phyloP scores from a whole-genome alignment of 2,113 vertebrate genomes.

The Psilopsiagon aymara region DNA sequence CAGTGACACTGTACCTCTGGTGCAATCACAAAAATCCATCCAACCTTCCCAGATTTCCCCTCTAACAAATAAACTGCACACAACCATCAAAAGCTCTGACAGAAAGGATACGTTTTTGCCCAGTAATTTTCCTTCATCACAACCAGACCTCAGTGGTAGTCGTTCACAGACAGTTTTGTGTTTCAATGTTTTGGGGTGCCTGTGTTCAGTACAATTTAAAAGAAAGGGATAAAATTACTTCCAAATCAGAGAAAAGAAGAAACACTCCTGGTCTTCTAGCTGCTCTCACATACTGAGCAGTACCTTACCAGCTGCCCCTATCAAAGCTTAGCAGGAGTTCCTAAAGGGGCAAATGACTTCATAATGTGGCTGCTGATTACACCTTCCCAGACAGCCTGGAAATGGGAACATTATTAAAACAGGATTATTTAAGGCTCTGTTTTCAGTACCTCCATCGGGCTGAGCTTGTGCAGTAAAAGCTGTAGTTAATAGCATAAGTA shows the following conservation, averaged over 20 bases:
- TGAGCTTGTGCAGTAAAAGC: not conserved
- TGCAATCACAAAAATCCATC: not conserved
- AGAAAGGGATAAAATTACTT: not conserved
- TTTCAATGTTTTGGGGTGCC: not conserved
- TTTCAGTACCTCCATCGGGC: not conserved
- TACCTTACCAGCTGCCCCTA: conserved; percentile 12
- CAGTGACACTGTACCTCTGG: not conserved
- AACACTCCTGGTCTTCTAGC: not conserved
- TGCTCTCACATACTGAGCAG: not conserved
- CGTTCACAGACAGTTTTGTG: not conserved
- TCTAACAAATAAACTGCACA: not conserved
- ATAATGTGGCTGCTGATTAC: conserved; percentile 15
- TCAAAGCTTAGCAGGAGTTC: conserved; percentile 15
- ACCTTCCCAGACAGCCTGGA: conserved; percentile 8
- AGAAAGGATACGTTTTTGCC: not conserved
- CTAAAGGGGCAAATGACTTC: not conserved
- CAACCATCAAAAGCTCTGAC: not conserved
- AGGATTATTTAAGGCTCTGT: conserved; percentile 2
- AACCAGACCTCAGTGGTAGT: not conserved
- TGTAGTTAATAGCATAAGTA: not conserved
- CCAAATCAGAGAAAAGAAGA: not conserved
- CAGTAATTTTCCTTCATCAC: not conserved
- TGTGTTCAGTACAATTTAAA: not conserved
- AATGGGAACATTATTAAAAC: conserved; percentile 17
- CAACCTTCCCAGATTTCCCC: not conserved